Evolutionary conservation across 2,888 invertebrate species (phyloP).

Genomic region (Tridacna crocea): DNA sequence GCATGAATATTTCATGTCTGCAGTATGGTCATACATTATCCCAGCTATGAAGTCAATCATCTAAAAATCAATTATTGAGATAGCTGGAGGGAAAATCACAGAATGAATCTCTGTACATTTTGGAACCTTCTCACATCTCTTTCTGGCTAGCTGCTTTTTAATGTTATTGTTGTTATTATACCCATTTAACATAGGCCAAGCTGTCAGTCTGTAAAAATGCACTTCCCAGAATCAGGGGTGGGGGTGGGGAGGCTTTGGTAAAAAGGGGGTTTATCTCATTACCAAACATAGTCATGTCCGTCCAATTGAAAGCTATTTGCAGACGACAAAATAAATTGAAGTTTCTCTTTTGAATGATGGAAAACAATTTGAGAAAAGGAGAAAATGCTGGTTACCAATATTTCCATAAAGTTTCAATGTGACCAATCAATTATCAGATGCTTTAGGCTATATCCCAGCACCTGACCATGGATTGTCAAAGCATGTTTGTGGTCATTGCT

Average conservation of each 20-base stretch:
- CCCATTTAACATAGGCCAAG: background rate
- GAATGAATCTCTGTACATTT: constrained; percentile 18
- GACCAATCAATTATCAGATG: too few relatives aligned
- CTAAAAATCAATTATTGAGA: constrained; percentile 24
- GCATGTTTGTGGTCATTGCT: too few relatives aligned
- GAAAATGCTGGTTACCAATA: too few relatives aligned
- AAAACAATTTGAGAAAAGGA: too few relatives aligned
- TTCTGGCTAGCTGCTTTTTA: background rate
- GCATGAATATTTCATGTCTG: constrained; percentile 22
- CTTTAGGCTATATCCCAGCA: too few relatives aligned
- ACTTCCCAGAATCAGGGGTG: too few relatives aligned
- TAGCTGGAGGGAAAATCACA: constrained; percentile 1
- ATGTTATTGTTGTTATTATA: background rate
- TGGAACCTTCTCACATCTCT: background rate
- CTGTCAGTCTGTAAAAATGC: background rate
- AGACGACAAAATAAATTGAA: background rate
- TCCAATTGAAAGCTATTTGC: too few relatives aligned
- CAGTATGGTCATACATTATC: constrained; percentile 6
- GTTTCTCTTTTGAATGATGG: background rate
- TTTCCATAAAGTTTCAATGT: too few relatives aligned
- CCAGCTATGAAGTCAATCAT: constrained; percentile 10
- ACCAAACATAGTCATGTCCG: too few relatives aligned
- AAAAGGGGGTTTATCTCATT: too few relatives aligned
- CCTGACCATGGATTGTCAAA: too few relatives aligned
- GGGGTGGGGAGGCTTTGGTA: too few relatives aligned